Evolutionary conservation across 2,113 vertebrate genomes (phyloP).

Genomic region (Bubo scandiacus): DNA sequence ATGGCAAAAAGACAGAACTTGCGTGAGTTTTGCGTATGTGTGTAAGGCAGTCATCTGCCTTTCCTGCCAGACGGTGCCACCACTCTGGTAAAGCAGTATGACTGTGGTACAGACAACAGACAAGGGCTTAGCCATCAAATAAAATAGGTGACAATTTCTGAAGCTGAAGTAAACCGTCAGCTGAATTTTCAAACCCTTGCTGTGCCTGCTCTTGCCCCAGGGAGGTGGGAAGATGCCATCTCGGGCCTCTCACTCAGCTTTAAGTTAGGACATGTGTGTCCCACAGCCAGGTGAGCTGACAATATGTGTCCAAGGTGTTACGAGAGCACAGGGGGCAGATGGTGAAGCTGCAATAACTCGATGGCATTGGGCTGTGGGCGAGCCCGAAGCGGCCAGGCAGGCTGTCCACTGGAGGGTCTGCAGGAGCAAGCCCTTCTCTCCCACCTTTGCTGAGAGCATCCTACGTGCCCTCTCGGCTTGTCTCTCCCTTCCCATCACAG

Average conservation of each 20-base stretch:
- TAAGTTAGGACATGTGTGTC: not conserved
- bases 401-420: not conserved
- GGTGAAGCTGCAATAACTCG: not conserved
- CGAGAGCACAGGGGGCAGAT: not conserved
- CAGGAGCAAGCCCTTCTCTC: not conserved
- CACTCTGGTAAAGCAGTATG: not conserved
- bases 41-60: not conserved
- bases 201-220: not conserved
- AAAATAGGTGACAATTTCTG: not conserved
- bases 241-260: not conserved
- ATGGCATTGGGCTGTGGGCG: fast-evolving
- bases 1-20: not conserved
- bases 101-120: not conserved
- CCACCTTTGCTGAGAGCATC: fast-evolving
- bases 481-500: not conserved
- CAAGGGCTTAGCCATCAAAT: not conserved
- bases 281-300: not conserved
- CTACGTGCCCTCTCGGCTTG: not conserved
- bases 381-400: not conserved
- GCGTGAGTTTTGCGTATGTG: not conserved
- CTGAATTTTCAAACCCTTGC: not conserved
- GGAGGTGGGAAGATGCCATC: not conserved
- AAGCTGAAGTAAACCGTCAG: not conserved
- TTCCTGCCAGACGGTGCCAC: not conserved
- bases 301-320: not conserved